These are phyloP conservation scores for Graptemys geographica DNA, from an alignment of 2,797 vertebrate genomes.

Conservation along the genomic window DNA sequence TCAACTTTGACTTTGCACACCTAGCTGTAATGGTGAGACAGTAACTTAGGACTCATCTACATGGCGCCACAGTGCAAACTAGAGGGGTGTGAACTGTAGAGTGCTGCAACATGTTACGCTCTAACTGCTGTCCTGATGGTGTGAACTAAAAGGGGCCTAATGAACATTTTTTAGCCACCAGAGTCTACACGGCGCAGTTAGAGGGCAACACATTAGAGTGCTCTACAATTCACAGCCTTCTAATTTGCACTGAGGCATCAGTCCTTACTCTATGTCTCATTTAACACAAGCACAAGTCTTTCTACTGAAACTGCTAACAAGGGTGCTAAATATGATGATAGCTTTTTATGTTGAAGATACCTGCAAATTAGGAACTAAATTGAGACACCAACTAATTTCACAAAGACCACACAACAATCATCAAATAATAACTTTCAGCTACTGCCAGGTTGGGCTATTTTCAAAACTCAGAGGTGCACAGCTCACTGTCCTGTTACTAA, in stretches of 20 bases:
- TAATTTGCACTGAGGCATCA: background rate
- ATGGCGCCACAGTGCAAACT: background rate
- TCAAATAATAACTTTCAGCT: background rate
- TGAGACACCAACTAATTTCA: constrained; percentile 28
- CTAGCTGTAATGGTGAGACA: constrained; percentile 26
- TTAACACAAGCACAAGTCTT: background rate
- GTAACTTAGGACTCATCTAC: background rate
- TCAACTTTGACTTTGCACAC: constrained; percentile 39
- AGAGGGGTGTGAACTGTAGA: background rate
- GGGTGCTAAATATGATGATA: constrained; percentile 13
- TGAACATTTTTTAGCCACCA: background rate
- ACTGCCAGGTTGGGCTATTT: constrained; percentile 23
- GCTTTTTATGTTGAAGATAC: constrained; percentile 44
- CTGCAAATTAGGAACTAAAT: constrained; percentile 55
- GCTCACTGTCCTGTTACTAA: background rate
- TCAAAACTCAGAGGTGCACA: background rate
- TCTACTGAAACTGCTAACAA: constrained; percentile 21
- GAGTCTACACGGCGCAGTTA: background rate
- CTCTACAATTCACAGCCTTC: background rate
- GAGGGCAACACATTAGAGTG: background rate
- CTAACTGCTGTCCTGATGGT: background rate
- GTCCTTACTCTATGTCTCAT: background rate
- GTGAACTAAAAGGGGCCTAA: too few relatives aligned
- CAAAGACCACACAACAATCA: background rate
- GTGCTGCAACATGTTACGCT: background rate